These are phyloP conservation scores for Drosophila melanica DNA, from an alignment of 1,140 invertebrate species.

Conservation along the genomic window DNA sequence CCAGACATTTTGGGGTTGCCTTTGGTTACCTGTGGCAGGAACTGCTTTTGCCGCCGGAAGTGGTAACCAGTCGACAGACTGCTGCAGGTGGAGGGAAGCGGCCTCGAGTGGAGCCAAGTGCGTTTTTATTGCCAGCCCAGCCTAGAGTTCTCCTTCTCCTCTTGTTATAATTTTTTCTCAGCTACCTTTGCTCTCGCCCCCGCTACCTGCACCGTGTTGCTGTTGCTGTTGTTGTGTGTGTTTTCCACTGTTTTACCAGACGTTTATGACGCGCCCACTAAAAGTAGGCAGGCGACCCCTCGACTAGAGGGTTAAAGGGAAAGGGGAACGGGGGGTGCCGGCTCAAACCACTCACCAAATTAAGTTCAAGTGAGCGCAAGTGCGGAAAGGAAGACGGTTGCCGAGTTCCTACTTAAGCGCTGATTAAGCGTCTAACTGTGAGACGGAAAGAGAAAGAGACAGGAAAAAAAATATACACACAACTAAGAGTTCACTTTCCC, in stretches of 20 bases:
- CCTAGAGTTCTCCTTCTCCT: constrained; percentile 16
- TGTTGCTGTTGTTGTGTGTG: constrained; percentile 8
- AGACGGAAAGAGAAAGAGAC: background rate
- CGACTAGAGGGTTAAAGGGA: background rate
- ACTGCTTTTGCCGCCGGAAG: constrained; percentile 56
- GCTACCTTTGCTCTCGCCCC: background rate
- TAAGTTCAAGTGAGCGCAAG: constrained; percentile 56
- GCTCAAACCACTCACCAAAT: constrained; percentile 53
- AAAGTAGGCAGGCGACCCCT: background rate
- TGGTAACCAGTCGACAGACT: constrained; percentile 44
- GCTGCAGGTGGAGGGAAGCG: constrained; percentile 8
- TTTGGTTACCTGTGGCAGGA: constrained; percentile 57
- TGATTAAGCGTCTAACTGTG: constrained; percentile 39
- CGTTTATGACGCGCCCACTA: constrained; percentile 38
- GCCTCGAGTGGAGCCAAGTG: constrained; percentile 38
- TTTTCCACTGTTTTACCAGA: constrained; percentile 20
- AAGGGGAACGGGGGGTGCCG: background rate
- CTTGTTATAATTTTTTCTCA: constrained; percentile 13
- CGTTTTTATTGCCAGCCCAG: constrained; percentile 53
- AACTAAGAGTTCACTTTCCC: background rate
- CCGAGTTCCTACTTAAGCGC: constrained; percentile 44
- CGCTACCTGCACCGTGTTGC: background rate
- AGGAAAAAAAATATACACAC: background rate
- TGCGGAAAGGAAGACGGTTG: constrained; percentile 40
- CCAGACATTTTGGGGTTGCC: constrained; percentile 57